phyloP scores from a whole-genome alignment of 2,888 invertebrate species.

The Hesperia comma region DNA sequence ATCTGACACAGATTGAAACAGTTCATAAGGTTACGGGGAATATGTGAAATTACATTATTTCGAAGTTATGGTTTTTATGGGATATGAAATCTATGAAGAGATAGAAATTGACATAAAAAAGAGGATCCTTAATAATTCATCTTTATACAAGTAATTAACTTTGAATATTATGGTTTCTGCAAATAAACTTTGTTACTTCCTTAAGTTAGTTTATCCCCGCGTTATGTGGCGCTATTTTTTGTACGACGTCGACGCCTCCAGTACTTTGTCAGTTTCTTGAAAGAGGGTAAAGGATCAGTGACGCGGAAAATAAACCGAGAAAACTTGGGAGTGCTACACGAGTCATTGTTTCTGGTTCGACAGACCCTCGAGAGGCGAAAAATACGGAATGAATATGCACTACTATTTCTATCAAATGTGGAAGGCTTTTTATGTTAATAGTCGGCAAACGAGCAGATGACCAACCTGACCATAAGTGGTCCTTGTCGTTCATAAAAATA shows the following conservation, averaged over 20 bases:
- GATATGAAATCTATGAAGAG: too few relatives aligned
- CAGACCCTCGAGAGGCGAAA: conserved; percentile 10
- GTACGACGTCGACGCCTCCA: conserved; percentile 30
- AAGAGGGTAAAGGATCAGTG: conserved; percentile 36
- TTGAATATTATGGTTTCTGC: background rate
- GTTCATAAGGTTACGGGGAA: background rate
- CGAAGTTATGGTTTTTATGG: too few relatives aligned
- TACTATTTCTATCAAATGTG: background rate
- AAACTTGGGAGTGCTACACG: conserved; percentile 29
- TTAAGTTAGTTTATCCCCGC: conserved; percentile 22
- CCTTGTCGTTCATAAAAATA: too few relatives aligned
- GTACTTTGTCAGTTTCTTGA: conserved; percentile 43
- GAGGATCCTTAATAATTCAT: too few relatives aligned
- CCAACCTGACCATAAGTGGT: too few relatives aligned
- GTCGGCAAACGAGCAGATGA: too few relatives aligned
- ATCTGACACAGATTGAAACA: background rate
- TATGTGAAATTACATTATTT: too few relatives aligned
- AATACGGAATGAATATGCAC: background rate
- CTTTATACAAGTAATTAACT: too few relatives aligned
- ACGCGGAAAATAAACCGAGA: conserved; percentile 31
- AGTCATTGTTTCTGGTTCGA: conserved; percentile 26
- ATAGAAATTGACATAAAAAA: too few relatives aligned
- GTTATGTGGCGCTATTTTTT: conserved; percentile 32
- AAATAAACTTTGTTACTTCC: conserved; percentile 12
- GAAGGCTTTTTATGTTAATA: background rate